Base-by-base conservation (phyloP, 2,888 invertebrate genomes). In the Parnassius orleans region DNA sequence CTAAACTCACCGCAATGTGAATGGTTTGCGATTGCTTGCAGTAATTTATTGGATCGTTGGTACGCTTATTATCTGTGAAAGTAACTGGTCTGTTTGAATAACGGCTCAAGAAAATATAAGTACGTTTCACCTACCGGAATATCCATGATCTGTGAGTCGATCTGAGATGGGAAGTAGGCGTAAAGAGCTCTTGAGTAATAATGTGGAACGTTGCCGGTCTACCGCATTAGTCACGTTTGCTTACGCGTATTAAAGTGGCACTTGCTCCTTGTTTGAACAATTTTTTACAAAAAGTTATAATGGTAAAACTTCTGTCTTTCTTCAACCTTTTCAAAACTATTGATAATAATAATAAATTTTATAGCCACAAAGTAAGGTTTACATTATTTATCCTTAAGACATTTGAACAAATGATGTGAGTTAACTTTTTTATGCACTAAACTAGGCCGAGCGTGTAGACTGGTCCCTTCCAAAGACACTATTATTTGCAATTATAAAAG, bases 111-210 rank as follows among this genome's bases (percentile, higher is more conserved):
- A 50, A 33, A 24, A 19, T 44, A 43, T 53, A 50, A 44, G 50
- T 58, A 50, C 55, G 54, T 50, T 42, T 50, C 62, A 44, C 62
- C 54, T 44, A 63, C 56, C 52, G 55, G 51, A 52, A 51, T 63
- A 56, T 52, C 42, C 42, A 62, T 42, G 15, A 58, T 48, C 56
- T 56, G 59, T 15, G 47, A 55, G 51, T 46, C 55, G 47, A 59
- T 63, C 56, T 55, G 43, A 54, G 42, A 58, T 57, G 52, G 59
- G 41, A 50, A 46, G 63, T 63, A 55, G 63, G 63, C 63, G 63
- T 63, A 55, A 60, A 63, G 59, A 63, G 50, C 44, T 24, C 59
- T 63, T 46, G 47, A 52, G 59, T 63, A 59, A 63, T 63, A 63
- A 59, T 59, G 59, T 63, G 57, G 59, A 56, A 63, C 59, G 55